phyloP scores from a whole-genome alignment of 2,113 vertebrate species.

The Marcusenius ussheri region DNA sequence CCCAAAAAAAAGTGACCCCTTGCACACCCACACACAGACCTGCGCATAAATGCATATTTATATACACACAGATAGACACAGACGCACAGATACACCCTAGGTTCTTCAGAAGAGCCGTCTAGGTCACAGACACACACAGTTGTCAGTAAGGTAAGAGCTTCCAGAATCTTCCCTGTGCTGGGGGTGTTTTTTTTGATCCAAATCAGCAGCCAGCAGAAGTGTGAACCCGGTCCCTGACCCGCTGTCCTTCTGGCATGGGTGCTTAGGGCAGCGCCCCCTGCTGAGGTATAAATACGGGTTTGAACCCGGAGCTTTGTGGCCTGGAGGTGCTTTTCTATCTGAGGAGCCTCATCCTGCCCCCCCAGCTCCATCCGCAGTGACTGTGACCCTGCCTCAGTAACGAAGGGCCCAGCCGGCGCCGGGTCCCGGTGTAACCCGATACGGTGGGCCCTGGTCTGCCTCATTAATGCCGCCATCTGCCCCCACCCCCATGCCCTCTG shows the following conservation, averaged over 20 bases:
- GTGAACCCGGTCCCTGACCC: neutral
- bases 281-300: neutral
- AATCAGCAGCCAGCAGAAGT: neutral
- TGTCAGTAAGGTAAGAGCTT: neutral
- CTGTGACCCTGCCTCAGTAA: neutral
- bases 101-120: neutral
- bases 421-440: neutral
- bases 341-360: neutral
- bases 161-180: neutral
- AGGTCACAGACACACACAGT: neutral
- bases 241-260: neutral
- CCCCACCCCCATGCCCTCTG: neutral
- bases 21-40: neutral
- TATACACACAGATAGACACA: neutral
- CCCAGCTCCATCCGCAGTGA: neutral
- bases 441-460: neutral
- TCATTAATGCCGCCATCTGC: constrained; percentile 15
- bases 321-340: neutral
- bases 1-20: neutral
- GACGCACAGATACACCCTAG: neutral
- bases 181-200: neutral
- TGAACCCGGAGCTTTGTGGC: neutral
- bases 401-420: neutral
- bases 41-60: neutral
- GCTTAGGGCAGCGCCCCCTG: neutral